A percentile compares a stretch with the other conserved stretches of the same genome.
phyloP scores from a whole-genome alignment of 2,797 vertebrate species.

The Peromyscus eremicus region DNA sequence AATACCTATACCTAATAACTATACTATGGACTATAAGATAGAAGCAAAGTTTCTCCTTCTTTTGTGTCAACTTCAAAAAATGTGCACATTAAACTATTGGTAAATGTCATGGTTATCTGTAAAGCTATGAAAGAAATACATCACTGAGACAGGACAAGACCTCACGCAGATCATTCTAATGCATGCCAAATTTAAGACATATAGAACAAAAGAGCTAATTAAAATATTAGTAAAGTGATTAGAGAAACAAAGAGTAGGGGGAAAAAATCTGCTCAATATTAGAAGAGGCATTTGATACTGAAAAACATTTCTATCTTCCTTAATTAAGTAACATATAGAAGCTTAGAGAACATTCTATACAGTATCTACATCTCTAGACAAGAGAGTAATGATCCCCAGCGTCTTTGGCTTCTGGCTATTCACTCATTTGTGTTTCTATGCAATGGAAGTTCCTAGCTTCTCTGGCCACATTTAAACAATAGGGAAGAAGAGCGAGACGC shows the following conservation, averaged over 20 bases:
- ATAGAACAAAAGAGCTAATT: background rate
- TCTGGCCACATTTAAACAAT: fast-evolving
- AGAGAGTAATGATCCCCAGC: background rate
- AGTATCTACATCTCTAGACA: too few species aligned
- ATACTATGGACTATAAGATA: background rate
- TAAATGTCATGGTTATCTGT: background rate
- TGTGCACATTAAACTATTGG: background rate
- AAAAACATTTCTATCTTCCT: background rate
- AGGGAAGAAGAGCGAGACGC: background rate
- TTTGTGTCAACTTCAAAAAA: background rate
- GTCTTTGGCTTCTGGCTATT: background rate
- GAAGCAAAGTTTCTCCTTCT: background rate
- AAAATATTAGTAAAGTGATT: background rate
- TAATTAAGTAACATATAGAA: background rate
- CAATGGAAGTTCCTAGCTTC: background rate
- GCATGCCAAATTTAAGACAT: background rate
- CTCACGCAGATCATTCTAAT: background rate
- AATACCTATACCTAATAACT: background rate
- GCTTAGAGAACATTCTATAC: background rate
- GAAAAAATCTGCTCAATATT: background rate
- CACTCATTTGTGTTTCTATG: background rate
- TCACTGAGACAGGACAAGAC: background rate
- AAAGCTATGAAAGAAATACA: background rate
- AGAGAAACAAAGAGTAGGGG: background rate
- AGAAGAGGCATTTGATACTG: background rate